Base-by-base conservation (phyloP, 2,113 vertebrate genomes). In the Phalacrocorax aristotelis region DNA sequence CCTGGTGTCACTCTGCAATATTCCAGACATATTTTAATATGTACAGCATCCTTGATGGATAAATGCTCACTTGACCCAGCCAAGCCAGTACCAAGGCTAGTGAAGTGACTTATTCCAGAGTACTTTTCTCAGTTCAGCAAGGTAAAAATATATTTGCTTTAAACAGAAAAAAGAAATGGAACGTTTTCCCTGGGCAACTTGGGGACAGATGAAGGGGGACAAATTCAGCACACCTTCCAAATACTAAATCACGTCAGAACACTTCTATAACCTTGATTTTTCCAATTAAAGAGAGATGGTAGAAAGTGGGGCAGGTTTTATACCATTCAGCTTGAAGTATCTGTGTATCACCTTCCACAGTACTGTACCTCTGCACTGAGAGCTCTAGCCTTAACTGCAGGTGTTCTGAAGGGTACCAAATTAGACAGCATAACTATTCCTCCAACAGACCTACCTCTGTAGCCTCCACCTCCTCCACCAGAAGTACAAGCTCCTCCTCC, bases 401-500 rank as follows among this genome's bases (percentile, higher is more conserved):
- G 21, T 38, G 17, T 55, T 66, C 61, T 57, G 48, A 49, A 83
- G 66, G 32, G 27, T 61, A 76, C 49, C 85, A 29, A 85, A 72
- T 46, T 12, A 48, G 57, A 57, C 29, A 44, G 9, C 21, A 6
- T 7, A 34, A 29, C 34, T 18, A 27, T 27, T 65, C 7, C 34
- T 40, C 40, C 62, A 54, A 17, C 36, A 82, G 57, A 87, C 86
- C 95, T 97, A 99, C 99, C 98, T 98, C 97, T 98, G 97, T 99
- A 99, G 93, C 99, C 99, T 87, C 98, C 99, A 2, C 99, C 99
- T 13, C 99, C 98, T 27, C 99, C 99, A 64, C 99, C 99, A 13
- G 98, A 98, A 29, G 98, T 98, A 97, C 99, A 99, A 51, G 99
- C 98, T 23, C 99, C 99, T 57, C 99, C 99, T 88, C 99, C 99